phyloP scores from a whole-genome alignment of 1,140 invertebrate genomes.

The Platyscapa corneri region DNA sequence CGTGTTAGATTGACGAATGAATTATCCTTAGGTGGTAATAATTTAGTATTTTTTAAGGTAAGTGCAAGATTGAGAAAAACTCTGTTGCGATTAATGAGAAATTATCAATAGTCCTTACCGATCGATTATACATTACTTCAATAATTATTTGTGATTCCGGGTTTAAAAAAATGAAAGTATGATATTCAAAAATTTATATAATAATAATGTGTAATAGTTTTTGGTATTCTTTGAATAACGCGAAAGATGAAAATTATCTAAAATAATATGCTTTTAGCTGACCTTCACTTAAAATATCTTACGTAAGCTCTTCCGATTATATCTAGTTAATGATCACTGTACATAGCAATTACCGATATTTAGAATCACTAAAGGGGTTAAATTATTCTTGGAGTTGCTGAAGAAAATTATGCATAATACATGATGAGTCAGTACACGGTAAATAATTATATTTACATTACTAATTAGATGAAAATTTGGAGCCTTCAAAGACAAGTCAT shows the following conservation, averaged over 20 bases:
- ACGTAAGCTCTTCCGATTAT: neutral
- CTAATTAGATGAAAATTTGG: neutral
- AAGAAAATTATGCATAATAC: neutral
- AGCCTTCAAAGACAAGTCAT: neutral
- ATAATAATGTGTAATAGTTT: neutral
- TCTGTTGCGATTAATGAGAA: too few species aligned
- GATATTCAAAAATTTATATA: too few species aligned
- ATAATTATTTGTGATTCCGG: too few species aligned
- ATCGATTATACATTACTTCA: too few species aligned
- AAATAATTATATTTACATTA: neutral
- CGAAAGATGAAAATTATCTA: neutral
- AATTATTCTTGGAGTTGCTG: neutral
- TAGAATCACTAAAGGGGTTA: neutral
- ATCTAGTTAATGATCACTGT: too few species aligned
- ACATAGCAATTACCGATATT: neutral
- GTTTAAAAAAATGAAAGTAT: too few species aligned
- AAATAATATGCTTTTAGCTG: neutral
- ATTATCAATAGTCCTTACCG: too few species aligned
- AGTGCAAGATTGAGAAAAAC: neutral
- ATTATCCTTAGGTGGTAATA: conserved; percentile 60
- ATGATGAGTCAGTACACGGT: neutral
- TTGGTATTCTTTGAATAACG: neutral
- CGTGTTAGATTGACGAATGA: conserved; percentile 62
- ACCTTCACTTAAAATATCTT: neutral
- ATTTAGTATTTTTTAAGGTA: conserved; percentile 72